phyloP scores from a whole-genome alignment of 2,113 vertebrate species.

The Morphnarchus princeps region DNA sequence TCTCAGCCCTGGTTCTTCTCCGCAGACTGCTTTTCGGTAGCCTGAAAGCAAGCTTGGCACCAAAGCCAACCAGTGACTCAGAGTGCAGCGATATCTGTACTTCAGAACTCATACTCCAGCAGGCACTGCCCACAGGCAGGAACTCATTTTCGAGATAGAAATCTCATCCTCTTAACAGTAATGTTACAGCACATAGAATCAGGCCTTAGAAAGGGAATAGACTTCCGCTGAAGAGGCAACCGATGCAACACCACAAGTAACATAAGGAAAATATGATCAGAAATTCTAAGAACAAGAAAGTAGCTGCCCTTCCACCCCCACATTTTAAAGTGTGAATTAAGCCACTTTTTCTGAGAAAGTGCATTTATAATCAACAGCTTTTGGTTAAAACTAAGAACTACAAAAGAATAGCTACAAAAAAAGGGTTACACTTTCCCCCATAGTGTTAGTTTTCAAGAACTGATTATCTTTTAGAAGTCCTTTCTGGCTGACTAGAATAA shows the following conservation, averaged over 20 bases:
- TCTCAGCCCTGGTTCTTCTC: not conserved
- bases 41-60: not conserved
- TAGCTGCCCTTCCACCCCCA: not conserved
- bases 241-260: not conserved
- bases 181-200: no score
- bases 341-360: not conserved
- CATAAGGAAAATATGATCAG: not conserved
- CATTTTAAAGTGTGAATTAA: not conserved
- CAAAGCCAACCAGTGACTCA: not conserved
- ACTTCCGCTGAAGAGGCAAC: not conserved
- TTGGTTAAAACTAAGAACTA: not conserved
- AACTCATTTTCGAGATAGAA: not conserved
- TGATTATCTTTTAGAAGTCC: not conserved
- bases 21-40: rapidly evolving
- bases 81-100: rapidly evolving
- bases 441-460: not conserved
- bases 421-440: not conserved
- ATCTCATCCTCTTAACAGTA: not conserved
- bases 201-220: rapidly evolving
- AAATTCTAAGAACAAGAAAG: not conserved
- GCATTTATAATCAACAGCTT: not conserved
- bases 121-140: rapidly evolving
- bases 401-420: not conserved
- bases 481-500: not conserved
- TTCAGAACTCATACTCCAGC: not conserved